Conservation (phyloP, 2,797 vertebrate species). For the Gastrophryne carolinensis region DNA sequence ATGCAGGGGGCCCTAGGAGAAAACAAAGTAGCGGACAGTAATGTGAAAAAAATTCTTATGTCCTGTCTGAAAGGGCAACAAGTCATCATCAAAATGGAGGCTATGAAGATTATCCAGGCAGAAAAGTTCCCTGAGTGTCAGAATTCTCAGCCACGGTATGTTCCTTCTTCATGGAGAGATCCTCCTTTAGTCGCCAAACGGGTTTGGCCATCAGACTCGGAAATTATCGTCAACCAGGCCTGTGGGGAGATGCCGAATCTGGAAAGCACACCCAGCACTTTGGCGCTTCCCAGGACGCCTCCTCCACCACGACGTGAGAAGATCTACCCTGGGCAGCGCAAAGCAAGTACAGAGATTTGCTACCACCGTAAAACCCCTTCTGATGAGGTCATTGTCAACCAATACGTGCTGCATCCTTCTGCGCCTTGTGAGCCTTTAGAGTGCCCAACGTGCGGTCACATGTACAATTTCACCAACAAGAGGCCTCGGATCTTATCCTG, state of each 20-base stretch:
- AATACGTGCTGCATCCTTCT: constrained; percentile 87
- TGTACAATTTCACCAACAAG: constrained; percentile 93
- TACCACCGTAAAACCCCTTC: constrained; percentile 86
- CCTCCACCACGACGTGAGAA: constrained; percentile 73
- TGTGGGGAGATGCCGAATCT: constrained; percentile 84
- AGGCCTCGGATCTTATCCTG: constrained; percentile 95
- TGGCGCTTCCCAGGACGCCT: constrained; percentile 68
- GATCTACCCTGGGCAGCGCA: constrained; percentile 78
- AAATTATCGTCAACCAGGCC: constrained; percentile 97
- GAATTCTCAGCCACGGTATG: constrained; percentile 81
- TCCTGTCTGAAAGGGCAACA: constrained; percentile 96
- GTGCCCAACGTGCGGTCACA: constrained; percentile 96
- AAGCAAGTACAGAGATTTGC: constrained; percentile 87
- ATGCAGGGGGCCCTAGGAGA: constrained; percentile 71
- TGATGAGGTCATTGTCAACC: constrained; percentile 95
- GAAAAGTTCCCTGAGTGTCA: constrained; percentile 96
- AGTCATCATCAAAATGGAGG: constrained; percentile 97
- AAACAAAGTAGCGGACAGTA: constrained; percentile 65
- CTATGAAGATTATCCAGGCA: constrained; percentile 95
- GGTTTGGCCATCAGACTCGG: constrained; percentile 87
- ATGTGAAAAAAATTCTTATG: constrained; percentile 80
- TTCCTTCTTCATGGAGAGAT: constrained; percentile 74
- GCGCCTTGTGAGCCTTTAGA: constrained; percentile 91
- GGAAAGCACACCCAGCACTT: constrained; percentile 62
- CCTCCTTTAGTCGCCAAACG: constrained; percentile 86